Base-by-base conservation (phyloP, 2,888 invertebrate species). In the Pardosa pseudoannulata region DNA sequence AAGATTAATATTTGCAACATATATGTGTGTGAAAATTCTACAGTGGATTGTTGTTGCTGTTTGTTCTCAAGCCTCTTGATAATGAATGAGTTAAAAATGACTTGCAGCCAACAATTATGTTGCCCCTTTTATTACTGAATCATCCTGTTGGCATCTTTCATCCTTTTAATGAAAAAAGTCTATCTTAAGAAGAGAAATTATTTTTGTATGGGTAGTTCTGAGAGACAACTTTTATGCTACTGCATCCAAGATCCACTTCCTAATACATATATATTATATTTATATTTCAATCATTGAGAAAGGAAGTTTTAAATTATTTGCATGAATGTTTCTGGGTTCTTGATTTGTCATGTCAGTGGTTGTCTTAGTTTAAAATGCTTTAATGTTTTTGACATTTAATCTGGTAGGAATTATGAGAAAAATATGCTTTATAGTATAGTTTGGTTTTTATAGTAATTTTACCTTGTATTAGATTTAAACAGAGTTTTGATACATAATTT, bases 171-270 rank as follows among this genome's bases (percentile, higher is more conserved):
- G 31, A 36, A 41, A 68, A 76, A 78, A 80, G 39, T 56, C 56
- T 72, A 78, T 78, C n/a, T 56, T 73, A 67, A 27, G 56, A 78
- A 41, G 76, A 83, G 72, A 78, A 65, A 62, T 73, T 83, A 83
- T 83, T 83, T 83, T 83, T 83, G 41, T 83, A 78, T 83, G 46
- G 27, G 28, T 83, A 78, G 70, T 41, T 64, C 23, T 72, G 32
- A 46, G 32, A 46, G 31, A 50, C 32, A 67, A 31, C 67, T 67
- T 67, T 67, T 67, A 67, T 67, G 67, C 27, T 23, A 56, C 23
- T 56, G 56, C 56, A 56, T 56, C 56, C 56, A 56, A 56, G 56
- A 56, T 56, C 56, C 5, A 16, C 56, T 56, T 56, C 23, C 23
- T 56, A 23, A 56, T 56, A 11, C 56, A 56, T 23, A 56, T 23